Percentiles rank a stretch among this genome's conserved stretches.
phyloP scores from a whole-genome alignment of 2,797 vertebrate genomes.

The Helicolenus hilgendorfi region DNA sequence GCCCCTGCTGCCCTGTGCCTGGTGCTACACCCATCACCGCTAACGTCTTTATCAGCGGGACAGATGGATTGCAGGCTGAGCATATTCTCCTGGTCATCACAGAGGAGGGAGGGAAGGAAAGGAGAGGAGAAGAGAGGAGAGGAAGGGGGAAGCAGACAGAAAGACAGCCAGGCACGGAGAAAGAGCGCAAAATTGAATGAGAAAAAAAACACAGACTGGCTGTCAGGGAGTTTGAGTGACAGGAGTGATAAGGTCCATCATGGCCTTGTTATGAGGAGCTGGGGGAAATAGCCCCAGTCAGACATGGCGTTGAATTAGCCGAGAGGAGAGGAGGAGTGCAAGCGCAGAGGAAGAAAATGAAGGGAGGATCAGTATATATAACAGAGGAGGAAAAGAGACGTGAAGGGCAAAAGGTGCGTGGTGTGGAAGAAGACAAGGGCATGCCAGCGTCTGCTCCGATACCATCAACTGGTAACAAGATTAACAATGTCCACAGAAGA shows the following conservation, averaged over 20 bases:
- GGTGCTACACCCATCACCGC: slow-evolving; percentile 72
- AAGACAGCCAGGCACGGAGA: slow-evolving; percentile 33
- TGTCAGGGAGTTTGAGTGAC: slow-evolving; percentile 82
- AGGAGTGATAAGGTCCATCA: slow-evolving; percentile 85
- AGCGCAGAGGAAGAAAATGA: slow-evolving; percentile 29
- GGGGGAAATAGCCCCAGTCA: slow-evolving; percentile 46
- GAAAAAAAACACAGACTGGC: slow-evolving; percentile 50
- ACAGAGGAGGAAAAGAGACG: background rate
- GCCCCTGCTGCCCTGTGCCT: slow-evolving; percentile 58
- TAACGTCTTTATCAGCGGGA: slow-evolving; percentile 84
- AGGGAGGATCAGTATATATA: slow-evolving; percentile 35
- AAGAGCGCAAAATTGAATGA: slow-evolving; percentile 17
- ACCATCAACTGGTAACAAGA: background rate
- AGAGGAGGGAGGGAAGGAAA: background rate
- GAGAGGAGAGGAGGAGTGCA: slow-evolving; percentile 19
- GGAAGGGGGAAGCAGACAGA: slow-evolving; percentile 9
- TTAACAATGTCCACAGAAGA: background rate
- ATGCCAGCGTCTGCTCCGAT: slow-evolving; percentile 1
- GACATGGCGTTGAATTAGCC: slow-evolving; percentile 74
- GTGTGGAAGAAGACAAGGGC: background rate
- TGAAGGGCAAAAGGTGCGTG: slow-evolving; percentile 28
- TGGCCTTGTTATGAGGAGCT: slow-evolving; percentile 76
- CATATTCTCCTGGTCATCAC: slow-evolving; percentile 71
- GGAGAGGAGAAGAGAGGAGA: background rate
- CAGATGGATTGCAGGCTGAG: slow-evolving; percentile 63